These are phyloP conservation scores for Myopa testacea DNA, from an alignment of 2,888 invertebrate species.

Conservation along the genomic window DNA sequence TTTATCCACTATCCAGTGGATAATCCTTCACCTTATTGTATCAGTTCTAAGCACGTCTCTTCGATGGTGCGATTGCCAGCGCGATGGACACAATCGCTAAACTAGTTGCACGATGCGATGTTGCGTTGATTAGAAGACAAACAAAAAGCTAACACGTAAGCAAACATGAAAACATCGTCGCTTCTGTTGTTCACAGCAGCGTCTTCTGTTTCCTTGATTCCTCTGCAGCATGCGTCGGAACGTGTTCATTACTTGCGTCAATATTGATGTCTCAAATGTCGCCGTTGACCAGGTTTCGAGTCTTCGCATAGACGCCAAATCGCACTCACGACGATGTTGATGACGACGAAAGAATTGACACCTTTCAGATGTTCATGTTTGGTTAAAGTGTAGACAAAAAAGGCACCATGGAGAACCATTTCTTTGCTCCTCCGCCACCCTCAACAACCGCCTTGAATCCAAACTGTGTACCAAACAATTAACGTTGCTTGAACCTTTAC, in stretches of 20 bases:
- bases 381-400: no score
- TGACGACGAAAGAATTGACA: not conserved
- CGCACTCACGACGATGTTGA: not conserved
- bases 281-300: not conserved
- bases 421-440: not conserved
- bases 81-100: not conserved
- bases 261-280: constrained; percentile 44
- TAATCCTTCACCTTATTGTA: no score
- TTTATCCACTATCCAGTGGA: not conserved
- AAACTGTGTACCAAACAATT: not conserved
- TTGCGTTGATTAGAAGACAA: constrained; percentile 6
- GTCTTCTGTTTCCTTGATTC: no score
- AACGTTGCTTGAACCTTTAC: not conserved
- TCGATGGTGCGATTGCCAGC: no score
- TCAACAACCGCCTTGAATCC: not conserved
- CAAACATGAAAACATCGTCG: not conserved
- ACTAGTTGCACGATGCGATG: not conserved
- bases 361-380: not conserved
- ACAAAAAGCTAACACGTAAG: not conserved
- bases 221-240: constrained; percentile 30
- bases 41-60: no score
- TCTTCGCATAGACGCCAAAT: not conserved
- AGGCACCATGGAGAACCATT: no score
- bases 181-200: not conserved
- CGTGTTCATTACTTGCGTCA: constrained; percentile 48